Base-by-base conservation (phyloP, 2,888 invertebrate species). In the Panorpa germanica region DNA sequence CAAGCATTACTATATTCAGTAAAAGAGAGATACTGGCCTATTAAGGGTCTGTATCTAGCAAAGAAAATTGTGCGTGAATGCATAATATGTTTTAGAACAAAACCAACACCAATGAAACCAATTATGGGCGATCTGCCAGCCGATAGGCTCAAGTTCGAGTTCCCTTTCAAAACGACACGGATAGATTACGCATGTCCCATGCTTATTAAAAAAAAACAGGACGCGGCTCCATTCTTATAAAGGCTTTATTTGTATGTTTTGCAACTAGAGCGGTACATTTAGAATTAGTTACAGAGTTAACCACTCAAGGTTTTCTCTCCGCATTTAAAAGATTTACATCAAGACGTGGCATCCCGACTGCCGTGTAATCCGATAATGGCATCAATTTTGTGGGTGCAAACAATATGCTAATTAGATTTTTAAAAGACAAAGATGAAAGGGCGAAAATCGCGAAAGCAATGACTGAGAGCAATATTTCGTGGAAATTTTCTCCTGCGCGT, bases 311-410 rank as follows among this genome's bases (percentile, higher is more conserved):
- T 0, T 46, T 46, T 33, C 7, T 46, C 4, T 43, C 43, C 2
- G 31, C 42, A 1, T 35, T 43, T 7, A 28, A 35, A n/a, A 30
- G 47, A 5, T 45, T 48, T 17, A 31, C 36, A 1, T 20, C 41
- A 4, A 34, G 45, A 4, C 36, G 44, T 19, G 47, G 45, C 6
- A 14, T 39, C 4, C 40, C 39, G 9, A 21, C 27, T 3, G 25
- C 38, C 5, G 28, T 46, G 1, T 43, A 38, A 30, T 38, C 39
- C 27, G 47, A 48, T 24, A 43, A 45, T 39, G 49, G 48, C 3
- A 43, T 41, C 0, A 46, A 42, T 19, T 45, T 48, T 25, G 30
- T 40, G 4, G 47, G 47, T 5, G 46, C 46, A 2, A 28, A 38
- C 4, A 31, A 29, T n/a, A n/a, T n/a, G n/a, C n/a, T n/a, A n/a